Base-by-base conservation (phyloP, 2,113 vertebrate species). In the Corythoichthys haematopterus region DNA sequence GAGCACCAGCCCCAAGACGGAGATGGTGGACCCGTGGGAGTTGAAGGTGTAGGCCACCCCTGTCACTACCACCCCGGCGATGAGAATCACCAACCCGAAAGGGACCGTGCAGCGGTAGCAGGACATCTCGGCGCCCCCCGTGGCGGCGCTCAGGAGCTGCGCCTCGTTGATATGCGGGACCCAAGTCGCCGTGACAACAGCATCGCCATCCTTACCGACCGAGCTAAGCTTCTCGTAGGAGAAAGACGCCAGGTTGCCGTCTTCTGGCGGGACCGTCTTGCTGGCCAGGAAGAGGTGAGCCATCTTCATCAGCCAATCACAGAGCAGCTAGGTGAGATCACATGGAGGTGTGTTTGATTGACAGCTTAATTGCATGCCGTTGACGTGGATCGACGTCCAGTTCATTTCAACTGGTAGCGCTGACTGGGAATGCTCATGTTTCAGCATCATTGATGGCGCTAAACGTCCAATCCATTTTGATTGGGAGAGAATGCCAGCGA, bases 21-120 rank as follows among this genome's bases (percentile, higher is more conserved):
- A 98, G 90, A 99, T 99, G 87, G 94, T 94, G 38, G 96, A 98
- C 6, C 97, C 97, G 0, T 99, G 97, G 0, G 96, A 95, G 75
- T 99, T 98, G 91, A 98, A 98, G 91, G 92, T 96, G 89, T 98
- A 99, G 0, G 97, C 97, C 70, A 99, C 96, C 0, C 93, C 93
- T 0, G 96, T 99, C 75, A 98, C 97, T 78, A 97, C 97, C 0
- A 92, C 71, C 13, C 97, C 97, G 0, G 95, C 91, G 4, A 99
- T 97, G 15, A 98, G 93, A 65, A 97, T 92, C 55, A 98, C 95
- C 83, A 98, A 92, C 0, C 95, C 96, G 0, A 99, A 99, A 1
- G 97, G 97, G 46, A 98, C 64, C 16, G 94, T 93, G 74, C 97
- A 99, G 72, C 96, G 95, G 79, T 97, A 98, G 85, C 97, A 99